These are phyloP conservation scores for Heterodera schachtii DNA, from an alignment of 1,140 invertebrate species.

Conservation along the genomic window DNA sequence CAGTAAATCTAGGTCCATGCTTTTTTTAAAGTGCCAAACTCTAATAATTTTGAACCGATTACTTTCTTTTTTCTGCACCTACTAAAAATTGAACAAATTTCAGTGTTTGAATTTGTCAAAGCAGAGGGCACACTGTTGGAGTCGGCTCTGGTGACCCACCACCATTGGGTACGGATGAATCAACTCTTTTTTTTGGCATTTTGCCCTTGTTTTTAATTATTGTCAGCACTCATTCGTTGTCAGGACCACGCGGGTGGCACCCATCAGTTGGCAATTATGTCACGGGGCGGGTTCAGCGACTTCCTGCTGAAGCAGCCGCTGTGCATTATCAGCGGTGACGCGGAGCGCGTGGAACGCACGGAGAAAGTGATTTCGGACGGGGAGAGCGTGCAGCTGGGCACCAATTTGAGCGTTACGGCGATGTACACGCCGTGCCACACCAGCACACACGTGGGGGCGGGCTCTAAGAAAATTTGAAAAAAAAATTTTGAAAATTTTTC, in stretches of 20 bases:
- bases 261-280: not conserved
- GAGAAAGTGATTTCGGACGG: slow-evolving; percentile 35
- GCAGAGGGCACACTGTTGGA: not conserved
- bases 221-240: not conserved
- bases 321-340: slow-evolving; percentile 38
- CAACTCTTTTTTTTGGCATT: not conserved
- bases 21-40: too few relatives aligned
- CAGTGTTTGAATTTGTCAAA: slow-evolving; percentile 14
- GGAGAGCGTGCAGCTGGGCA: slow-evolving; percentile 26
- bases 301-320: not conserved
- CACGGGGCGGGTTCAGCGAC: not conserved
- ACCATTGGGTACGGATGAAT: slow-evolving; percentile 12
- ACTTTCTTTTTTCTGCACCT: too few relatives aligned
- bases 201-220: not conserved
- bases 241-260: slow-evolving; percentile 36
- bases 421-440: slow-evolving; percentile 40
- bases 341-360: slow-evolving; percentile 25
- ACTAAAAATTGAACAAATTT: slow-evolving; percentile 11
- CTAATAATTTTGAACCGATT: too few relatives aligned
- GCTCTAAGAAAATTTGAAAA: too few relatives aligned
- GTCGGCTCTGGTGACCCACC: slow-evolving; percentile 30
- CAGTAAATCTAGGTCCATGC: not conserved
- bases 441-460: slow-evolving; percentile 24
- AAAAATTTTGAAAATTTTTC: too few relatives aligned
- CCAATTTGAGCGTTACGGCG: slow-evolving; percentile 6